Base-by-base conservation (phyloP, 2,888 invertebrate genomes). In the Pseudeuparius sepicola region DNA sequence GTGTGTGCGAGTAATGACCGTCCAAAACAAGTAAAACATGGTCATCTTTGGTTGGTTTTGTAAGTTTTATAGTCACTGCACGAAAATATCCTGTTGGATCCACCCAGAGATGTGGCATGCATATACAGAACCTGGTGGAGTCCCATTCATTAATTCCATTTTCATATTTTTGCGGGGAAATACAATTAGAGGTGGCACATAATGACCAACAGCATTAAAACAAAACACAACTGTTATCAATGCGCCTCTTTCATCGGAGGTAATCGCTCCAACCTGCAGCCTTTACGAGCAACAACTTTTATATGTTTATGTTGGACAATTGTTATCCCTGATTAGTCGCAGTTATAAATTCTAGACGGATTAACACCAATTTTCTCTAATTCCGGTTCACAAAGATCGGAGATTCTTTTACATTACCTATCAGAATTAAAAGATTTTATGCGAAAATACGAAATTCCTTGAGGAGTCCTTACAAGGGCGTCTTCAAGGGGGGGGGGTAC, bases 1-100 rank as follows among this genome's bases (percentile, higher is more conserved):
- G n/a, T n/a, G n/a, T n/a, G n/a, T n/a, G n/a, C n/a, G n/a, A n/a
- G n/a, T n/a, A n/a, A n/a, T n/a, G 28, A 14, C 18, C 18, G 12
- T 34, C 34, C 9, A 34, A 13, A 5, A 34, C 14, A 4, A 34
- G 14, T 6, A 34, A 25, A 25, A 24, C 15, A 4, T 24, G 25
- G n/a, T 32, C 24, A n/a, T 34, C 20, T 28, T 27, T 18, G 5
- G 27, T 17, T 34, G 34, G 34, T 27, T 28, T 34, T 6, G 18
- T n/a, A 18, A 27, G 24, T 10, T 26, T 27, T 4, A 27, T 34
- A 16, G 26, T 26, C 24, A 26, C 25, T 34, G 14, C 3, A 26
- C 10, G 26, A 34, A 34, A 15, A 26, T 16, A 34, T 34, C 6
- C 9, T 3, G 14, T 15, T 26, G 25, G 4, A 27, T 34, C 34